Evolutionary conservation across 2,888 invertebrate species (phyloP), one percentile per base, ranked within the genome.

Genomic region (Poecilobothrus nobilitatus): DNA sequence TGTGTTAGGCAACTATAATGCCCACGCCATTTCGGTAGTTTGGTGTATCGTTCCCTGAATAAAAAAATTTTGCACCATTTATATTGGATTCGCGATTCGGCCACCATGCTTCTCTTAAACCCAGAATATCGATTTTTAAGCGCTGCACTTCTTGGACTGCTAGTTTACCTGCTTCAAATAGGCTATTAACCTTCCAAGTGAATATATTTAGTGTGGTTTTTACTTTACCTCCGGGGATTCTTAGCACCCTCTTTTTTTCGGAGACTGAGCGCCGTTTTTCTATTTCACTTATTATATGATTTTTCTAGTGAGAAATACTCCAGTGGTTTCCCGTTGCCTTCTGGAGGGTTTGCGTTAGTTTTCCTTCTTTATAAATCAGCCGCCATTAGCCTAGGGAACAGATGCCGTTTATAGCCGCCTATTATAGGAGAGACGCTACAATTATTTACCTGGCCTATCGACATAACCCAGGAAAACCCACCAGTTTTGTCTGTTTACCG

Each of bases 141-240:
- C 12, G 12, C 3, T 44, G 44, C 44, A 44, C 12, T 44, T 44
- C 44, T 15, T 44, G 44, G 12, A 66, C 2, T 53, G 67, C 41
- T n/a, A n/a, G n/a, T n/a, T n/a, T n/a, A n/a, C n/a, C n/a, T n/a
- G n/a, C n/a, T n/a, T n/a, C n/a, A n/a, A 61, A 66, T 18, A 66
- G 44, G 53, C 66, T 44, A 27, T 33, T 20, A 15, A 53, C 8
- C 18, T 53, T 66, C 53, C 66, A 66, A 4, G 44, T 66, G 6
- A 44, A 44, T 22, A 66, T 66, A 62, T 66, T 66, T 22, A 44
- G 44, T 20, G 20, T n/a, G 2, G 22, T 44, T 12, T 66, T 53
- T n/a, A 22, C 53, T 44, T 66, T 66, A 66, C 66, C 53, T 66
- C 53, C 66, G 66, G 22, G 53, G 66, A 66, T 66, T 66, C 53